Evolutionary conservation across 2,113 vertebrate species (phyloP).

Genomic region (Coptodon bakossiorum): DNA sequence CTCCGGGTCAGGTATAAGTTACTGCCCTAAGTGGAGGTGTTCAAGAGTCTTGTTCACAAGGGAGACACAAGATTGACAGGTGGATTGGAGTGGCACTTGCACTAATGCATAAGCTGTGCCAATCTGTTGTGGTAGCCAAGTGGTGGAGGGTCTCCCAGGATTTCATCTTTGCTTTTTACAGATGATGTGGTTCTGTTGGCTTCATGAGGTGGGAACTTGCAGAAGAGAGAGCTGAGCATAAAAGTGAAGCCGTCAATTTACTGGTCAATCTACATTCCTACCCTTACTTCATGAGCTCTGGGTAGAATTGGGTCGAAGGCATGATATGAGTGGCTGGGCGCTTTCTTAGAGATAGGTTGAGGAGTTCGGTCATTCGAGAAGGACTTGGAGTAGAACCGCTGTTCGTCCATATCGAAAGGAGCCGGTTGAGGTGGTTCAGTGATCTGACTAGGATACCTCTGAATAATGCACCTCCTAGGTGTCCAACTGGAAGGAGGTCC

Average conservation of each 20-base stretch:
- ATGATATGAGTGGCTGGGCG: fast-evolving
- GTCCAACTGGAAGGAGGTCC: fast-evolving
- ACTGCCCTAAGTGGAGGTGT: neutral
- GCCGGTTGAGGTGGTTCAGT: neutral
- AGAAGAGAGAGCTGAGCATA: neutral
- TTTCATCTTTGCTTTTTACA: neutral
- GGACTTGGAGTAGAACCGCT: neutral
- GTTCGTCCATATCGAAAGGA: neutral
- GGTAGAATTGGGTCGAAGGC: neutral
- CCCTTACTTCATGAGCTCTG: neutral
- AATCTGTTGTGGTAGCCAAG: neutral
- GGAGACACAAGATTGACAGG: neutral
- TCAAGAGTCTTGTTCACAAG: neutral
- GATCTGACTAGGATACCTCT: neutral
- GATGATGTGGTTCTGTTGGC: neutral
- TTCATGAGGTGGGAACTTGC: neutral
- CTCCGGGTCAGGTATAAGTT: neutral
- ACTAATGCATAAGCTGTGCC: fast-evolving
- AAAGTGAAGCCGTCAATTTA: neutral
- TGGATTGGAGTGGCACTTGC: neutral
- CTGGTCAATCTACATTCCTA: neutral
- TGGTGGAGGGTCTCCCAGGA: neutral
- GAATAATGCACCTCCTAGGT: neutral
- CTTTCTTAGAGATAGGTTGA: neutral
- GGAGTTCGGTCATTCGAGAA: fast-evolving